Base-by-base conservation (phyloP, 2,113 vertebrate species). In the Sander vitreus region DNA sequence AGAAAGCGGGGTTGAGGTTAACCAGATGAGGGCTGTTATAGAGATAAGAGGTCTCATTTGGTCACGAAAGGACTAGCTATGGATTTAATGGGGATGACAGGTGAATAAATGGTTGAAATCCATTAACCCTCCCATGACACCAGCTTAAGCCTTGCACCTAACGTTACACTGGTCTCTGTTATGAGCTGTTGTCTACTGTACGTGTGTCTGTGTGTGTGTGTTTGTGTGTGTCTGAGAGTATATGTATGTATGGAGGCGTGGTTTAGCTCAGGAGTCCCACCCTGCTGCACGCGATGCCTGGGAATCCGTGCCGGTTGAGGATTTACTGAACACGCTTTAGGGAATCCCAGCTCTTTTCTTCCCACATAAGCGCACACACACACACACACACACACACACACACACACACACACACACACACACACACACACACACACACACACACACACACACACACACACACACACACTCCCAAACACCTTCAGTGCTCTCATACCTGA, bases 251-350 rank as follows among this genome's bases (percentile, higher is more conserved):
- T 1, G 21, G 55, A 59, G 90, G 89, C 43, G 88, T 85, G 83
- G 88, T 25, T 73, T 83, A 62, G 50, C 68, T 79, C 7, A 0
- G 16, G 45, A 86, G 83, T 81, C 66, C 91, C 78, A 67, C 91
- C 91, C 78, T 45, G 57, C 85, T 87, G 93, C 93, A 93, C 92
- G 88, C 90, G 23, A 94, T 86, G 71, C 89, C 83, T 73, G 79
- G 74, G 89, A 88, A 89, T 89, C 83, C 43, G 77, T 92, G 86
- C 88, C 16, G 84, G 76, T 72, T 75, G 72, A 89, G 89, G 93
- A 93, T 94, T 94, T 94, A 92, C 83, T 90, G 74, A 50, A 87
- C 84, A 92, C 70, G 89, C 92, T 92, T 92, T 86, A 89, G 91
- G 92, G 93, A 95, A 89, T 93, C 91, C 91, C 90, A 80, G 74